Percentiles rank a stretch among this genome's conserved stretches.
phyloP scores from a whole-genome alignment of 1,140 invertebrate species.

The Thalassaphorura encarpata region DNA sequence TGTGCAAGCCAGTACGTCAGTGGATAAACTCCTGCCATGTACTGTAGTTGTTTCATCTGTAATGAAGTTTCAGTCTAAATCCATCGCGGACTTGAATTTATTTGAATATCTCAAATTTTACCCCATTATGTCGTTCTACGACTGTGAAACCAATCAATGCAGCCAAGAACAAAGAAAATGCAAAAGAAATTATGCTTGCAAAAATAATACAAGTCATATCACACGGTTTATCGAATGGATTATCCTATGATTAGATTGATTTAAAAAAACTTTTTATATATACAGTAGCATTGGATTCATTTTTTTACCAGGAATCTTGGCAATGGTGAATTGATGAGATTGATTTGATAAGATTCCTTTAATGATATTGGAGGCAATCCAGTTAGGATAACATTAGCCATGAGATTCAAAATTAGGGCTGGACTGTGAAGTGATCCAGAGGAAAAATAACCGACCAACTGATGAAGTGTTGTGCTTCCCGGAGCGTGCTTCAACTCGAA shows the following conservation, averaged over 20 bases:
- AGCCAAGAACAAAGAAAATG: slow-evolving; percentile 8
- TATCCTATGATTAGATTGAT: background rate
- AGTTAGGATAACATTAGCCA: slow-evolving; percentile 10
- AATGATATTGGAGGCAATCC: background rate
- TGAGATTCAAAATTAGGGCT: slow-evolving; percentile 11
- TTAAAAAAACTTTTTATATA: background rate
- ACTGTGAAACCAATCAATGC: background rate
- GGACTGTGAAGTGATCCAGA: slow-evolving; percentile 19
- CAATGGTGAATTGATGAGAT: background rate
- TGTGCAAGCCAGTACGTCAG: slow-evolving; percentile 12
- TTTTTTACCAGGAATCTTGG: background rate
- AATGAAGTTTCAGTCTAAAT: too few species aligned
- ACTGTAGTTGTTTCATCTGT: slow-evolving; percentile 29
- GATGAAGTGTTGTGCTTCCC: background rate
- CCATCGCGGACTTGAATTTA: too few species aligned
- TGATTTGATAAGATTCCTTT: background rate
- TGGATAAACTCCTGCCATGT: slow-evolving; percentile 28
- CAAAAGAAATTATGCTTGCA: slow-evolving; percentile 11
- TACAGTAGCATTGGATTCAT: background rate
- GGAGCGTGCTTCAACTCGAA: background rate
- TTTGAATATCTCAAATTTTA: too few species aligned
- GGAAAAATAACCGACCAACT: slow-evolving; percentile 11
- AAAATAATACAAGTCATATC: slow-evolving; percentile 12
- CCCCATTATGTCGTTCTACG: slow-evolving; percentile 11
- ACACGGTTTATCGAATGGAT: background rate